phyloP scores from a whole-genome alignment of 2,113 vertebrate genomes.

The Empidonax alnorum region DNA sequence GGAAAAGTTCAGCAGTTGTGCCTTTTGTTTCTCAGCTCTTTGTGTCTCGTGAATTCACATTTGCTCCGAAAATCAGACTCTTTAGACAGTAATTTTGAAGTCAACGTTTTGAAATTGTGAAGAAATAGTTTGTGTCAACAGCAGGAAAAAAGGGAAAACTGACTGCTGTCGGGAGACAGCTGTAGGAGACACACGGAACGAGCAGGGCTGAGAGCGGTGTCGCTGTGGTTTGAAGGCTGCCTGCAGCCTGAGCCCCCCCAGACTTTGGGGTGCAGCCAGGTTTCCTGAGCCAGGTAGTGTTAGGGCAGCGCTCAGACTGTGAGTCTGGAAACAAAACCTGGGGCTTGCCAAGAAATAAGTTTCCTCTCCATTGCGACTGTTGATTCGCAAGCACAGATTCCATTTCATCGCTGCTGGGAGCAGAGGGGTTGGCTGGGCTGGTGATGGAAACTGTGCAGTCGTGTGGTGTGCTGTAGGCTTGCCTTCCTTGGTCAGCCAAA shows the following conservation, averaged over 20 bases:
- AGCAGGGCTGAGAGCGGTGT: background rate
- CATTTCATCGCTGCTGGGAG: background rate
- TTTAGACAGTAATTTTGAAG: background rate
- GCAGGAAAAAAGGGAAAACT: background rate
- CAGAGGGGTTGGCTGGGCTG: background rate
- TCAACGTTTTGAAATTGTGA: background rate
- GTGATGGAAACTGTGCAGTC: rapidly evolving
- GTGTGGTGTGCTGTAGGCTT: rapidly evolving
- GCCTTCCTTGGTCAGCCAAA: background rate
- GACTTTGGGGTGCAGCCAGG: too few relatives aligned
- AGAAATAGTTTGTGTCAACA: background rate
- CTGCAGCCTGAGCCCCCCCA: background rate
- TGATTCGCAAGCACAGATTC: rapidly evolving
- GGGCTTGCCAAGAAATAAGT: background rate
- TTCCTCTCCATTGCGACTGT: rapidly evolving
- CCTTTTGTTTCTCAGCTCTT: background rate
- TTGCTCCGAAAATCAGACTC: background rate
- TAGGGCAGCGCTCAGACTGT: background rate
- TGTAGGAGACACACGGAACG: background rate
- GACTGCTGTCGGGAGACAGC: background rate
- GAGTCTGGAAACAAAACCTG: constrained; percentile 13
- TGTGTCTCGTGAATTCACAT: background rate
- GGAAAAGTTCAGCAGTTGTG: background rate
- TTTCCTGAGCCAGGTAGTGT: background rate
- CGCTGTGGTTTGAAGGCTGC: background rate